phyloP scores from a whole-genome alignment of 2,113 vertebrate genomes.

The Alethe castanea region DNA sequence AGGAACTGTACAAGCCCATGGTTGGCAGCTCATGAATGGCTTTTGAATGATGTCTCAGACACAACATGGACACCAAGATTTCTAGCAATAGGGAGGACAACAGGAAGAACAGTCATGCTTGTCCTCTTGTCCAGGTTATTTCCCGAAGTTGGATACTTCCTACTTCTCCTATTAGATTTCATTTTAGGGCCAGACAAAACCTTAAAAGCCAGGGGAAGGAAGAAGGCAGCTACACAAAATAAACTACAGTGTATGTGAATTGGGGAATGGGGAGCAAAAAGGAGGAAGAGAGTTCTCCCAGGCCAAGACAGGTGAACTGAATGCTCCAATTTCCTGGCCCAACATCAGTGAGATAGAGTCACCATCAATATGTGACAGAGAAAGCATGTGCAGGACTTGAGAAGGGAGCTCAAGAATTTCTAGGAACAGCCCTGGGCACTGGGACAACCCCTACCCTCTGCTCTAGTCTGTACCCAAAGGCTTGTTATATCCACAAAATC shows the following conservation, averaged over 20 bases:
- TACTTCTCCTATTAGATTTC: not conserved
- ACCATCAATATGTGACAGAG: not conserved
- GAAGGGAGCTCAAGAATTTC: not conserved
- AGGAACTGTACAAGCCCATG: not conserved
- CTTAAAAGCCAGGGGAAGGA: not conserved
- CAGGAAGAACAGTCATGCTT: not conserved
- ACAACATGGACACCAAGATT: accelerated
- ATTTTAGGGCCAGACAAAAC: not conserved
- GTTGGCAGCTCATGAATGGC: not conserved
- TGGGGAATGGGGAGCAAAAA: not conserved
- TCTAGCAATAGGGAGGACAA: not conserved
- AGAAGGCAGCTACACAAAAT: not conserved
- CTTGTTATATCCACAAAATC: not conserved
- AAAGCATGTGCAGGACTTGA: not conserved
- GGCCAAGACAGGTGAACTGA: not conserved
- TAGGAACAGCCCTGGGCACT: not conserved
- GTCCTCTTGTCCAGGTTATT: not conserved
- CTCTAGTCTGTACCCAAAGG: not conserved
- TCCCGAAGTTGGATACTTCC: not conserved
- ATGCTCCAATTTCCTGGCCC: not conserved
- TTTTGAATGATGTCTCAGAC: not conserved
- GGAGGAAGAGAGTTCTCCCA: not conserved
- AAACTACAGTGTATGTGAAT: not conserved
- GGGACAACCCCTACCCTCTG: not conserved
- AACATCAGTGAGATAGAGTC: not conserved